phyloP scores from a whole-genome alignment of 2,797 vertebrate species.

The Astyanax mexicanus region DNA sequence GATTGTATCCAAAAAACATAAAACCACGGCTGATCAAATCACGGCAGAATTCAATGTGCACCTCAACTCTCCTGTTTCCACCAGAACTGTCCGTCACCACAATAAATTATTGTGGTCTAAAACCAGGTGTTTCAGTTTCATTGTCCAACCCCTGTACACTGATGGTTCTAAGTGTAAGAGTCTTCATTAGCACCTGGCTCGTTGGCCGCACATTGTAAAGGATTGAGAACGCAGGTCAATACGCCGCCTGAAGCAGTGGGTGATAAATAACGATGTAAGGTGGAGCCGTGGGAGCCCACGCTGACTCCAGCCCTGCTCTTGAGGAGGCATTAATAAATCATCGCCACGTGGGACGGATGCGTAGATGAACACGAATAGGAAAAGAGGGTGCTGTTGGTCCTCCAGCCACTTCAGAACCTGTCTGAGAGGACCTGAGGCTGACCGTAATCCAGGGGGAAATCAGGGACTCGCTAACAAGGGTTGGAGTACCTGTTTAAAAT shows the following conservation, averaged over 20 bases:
- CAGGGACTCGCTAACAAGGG: not conserved
- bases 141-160: no score
- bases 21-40: no score
- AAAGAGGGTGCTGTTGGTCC: not conserved
- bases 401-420: not conserved
- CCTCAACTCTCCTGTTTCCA: no score
- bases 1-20: no score
- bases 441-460: not conserved
- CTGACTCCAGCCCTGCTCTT: not conserved
- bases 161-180: not conserved
- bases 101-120: no score
- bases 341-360: not conserved
- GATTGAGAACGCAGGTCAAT: not conserved
- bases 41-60: no score
- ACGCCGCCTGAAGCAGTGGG: not conserved
- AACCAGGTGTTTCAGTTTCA: no score
- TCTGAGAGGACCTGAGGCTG: not conserved
- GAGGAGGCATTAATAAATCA: constrained; percentile 17
- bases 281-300: not conserved
- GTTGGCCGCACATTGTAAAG: not conserved
- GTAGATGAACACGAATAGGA: not conserved
- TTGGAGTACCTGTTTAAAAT: not conserved
- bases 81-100: no score
- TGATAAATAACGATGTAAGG: not conserved
- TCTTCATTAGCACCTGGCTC: not conserved